Evolutionary conservation across 2,113 vertebrate species (phyloP).

Genomic region (Callipepla californica): DNA sequence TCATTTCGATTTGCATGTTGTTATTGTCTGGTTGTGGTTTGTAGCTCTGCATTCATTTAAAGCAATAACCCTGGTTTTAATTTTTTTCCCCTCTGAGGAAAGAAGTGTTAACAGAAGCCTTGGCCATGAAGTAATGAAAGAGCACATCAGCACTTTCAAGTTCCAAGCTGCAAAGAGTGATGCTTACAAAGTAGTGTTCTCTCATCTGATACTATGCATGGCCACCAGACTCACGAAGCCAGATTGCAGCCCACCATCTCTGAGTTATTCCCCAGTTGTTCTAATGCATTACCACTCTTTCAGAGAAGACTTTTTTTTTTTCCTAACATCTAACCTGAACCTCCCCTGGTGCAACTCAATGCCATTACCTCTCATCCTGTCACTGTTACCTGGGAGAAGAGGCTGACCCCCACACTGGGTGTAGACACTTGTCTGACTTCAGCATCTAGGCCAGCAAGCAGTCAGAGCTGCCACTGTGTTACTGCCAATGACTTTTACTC

Average conservation of each 20-base stretch:
- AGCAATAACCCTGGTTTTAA: not conserved
- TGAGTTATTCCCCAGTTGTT: not conserved
- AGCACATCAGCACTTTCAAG: accelerated
- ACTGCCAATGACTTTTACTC: not conserved
- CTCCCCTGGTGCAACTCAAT: too few species aligned
- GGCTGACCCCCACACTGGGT: not conserved
- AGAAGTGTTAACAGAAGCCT: not conserved
- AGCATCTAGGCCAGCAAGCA: not conserved
- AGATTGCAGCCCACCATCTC: not conserved
- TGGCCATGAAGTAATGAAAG: not conserved
- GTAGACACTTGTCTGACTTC: not conserved
- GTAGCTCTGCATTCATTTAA: not conserved
- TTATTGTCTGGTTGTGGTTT: not conserved
- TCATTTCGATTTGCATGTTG: not conserved
- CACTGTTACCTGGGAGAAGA: too few species aligned
- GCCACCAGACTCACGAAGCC: not conserved
- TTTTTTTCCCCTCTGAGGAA: not conserved
- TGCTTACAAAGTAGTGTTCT: not conserved
- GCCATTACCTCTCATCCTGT: too few species aligned
- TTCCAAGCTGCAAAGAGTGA: not conserved
- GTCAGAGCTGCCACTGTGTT: not conserved
- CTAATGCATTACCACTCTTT: too few species aligned
- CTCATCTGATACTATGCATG: not conserved
- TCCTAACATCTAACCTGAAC: too few species aligned
- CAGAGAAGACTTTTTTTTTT: too few species aligned